These are phyloP conservation scores for Tetrao urogallus DNA, from an alignment of 2,113 vertebrate genomes.

Conservation along the genomic window DNA sequence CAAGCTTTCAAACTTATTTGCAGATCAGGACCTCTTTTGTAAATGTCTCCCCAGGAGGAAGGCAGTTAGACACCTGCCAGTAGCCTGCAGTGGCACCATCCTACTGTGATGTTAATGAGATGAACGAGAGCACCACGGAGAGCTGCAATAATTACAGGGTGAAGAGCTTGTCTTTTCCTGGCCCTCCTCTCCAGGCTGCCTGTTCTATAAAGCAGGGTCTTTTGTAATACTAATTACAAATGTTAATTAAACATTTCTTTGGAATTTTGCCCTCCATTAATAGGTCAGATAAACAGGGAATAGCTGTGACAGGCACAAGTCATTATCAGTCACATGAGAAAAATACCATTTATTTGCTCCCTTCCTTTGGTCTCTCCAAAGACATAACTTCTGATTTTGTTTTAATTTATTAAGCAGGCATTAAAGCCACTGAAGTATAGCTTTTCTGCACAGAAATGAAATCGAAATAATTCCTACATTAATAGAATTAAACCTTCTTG, in stretches of 20 bases:
- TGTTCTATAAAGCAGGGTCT: conserved; percentile 66
- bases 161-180: conserved; percentile 75
- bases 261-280: conserved; percentile 75
- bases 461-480: background rate
- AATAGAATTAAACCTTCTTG: background rate
- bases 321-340: conserved; percentile 43
- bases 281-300: conserved; percentile 77
- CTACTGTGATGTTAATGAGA: conserved; percentile 83
- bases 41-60: conserved; percentile 70
- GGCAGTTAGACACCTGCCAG: conserved; percentile 70
- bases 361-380: conserved; percentile 27
- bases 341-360: conserved; percentile 59
- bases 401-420: conserved; percentile 33
- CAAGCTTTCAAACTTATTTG: conserved; percentile 70
- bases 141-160: conserved; percentile 76
- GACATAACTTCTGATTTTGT: conserved; percentile 1
- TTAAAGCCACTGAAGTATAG: background rate
- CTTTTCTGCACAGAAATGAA: conserved; percentile 7
- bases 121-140: conserved; percentile 67
- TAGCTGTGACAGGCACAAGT: conserved; percentile 53
- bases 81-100: conserved; percentile 67
- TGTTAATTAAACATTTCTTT: conserved; percentile 83
- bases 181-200: conserved; percentile 66
- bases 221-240: conserved; percentile 78
- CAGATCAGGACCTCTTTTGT: conserved; percentile 73